Conservation (phyloP, 1,140 invertebrate species). For the Drosophila truncata region DNA sequence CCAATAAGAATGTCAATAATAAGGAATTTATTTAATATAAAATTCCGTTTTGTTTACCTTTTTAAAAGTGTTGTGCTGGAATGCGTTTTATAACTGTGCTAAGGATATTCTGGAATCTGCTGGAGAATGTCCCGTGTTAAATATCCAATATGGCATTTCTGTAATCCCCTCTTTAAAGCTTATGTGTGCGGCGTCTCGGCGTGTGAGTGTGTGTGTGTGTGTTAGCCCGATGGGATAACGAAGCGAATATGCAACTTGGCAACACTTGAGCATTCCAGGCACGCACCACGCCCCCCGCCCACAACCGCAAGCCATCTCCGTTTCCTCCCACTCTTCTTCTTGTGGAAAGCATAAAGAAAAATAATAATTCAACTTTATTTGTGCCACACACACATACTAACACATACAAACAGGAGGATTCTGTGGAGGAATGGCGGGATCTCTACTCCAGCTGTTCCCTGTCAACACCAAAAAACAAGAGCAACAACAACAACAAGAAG, state of each 20-base stretch:
- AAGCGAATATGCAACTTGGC: constrained; percentile 73
- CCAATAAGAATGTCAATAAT: neutral
- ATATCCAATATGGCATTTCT: constrained; percentile 59
- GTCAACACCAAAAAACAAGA: constrained; percentile 65
- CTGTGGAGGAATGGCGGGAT: constrained; percentile 28
- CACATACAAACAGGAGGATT: constrained; percentile 20
- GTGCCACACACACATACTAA: constrained; percentile 63
- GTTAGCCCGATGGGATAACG: constrained; percentile 62
- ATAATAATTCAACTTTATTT: constrained; percentile 84
- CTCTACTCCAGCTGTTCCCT: constrained; percentile 68
- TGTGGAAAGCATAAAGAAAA: constrained; percentile 70
- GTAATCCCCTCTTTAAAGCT: constrained; percentile 60
- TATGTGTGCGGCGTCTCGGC: too few species aligned
- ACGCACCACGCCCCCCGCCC: constrained; percentile 66
- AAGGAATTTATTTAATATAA: neutral
- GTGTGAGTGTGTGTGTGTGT: constrained; percentile 32
- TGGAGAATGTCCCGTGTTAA: constrained; percentile 42
- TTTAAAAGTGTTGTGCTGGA: neutral
- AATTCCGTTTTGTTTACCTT: neutral
- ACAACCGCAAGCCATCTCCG: constrained; percentile 34
- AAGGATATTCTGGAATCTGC: constrained; percentile 29
- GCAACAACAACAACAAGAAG: constrained; percentile 4
- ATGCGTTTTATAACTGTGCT: constrained; percentile 26
- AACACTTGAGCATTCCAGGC: constrained; percentile 77
- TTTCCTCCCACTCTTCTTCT: constrained; percentile 2